Conservation (phyloP, 2,888 invertebrate species). For the Troides helena region DNA sequence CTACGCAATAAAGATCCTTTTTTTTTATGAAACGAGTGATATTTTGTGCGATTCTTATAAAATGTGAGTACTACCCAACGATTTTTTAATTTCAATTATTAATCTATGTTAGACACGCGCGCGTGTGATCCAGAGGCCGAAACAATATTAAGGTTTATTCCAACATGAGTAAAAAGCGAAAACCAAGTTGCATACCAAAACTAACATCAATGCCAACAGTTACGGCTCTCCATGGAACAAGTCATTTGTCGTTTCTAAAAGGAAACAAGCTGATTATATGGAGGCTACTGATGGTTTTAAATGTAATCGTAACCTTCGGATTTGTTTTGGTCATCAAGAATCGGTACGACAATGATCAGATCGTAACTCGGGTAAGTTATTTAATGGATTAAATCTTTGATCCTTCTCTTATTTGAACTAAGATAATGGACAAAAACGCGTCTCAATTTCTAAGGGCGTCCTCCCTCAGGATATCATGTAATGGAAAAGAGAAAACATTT, state of each 20-base stretch:
- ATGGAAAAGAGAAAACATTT: too few species aligned
- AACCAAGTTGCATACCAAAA: not conserved
- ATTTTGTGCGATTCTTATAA: too few species aligned
- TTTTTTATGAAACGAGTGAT: too few species aligned
- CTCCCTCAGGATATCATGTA: too few species aligned
- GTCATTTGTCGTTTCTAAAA: constrained; percentile 42
- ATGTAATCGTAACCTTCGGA: constrained; percentile 42
- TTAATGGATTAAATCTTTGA: not conserved
- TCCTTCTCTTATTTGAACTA: too few species aligned
- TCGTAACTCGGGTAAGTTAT: constrained; percentile 55
- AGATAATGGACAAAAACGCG: too few species aligned
- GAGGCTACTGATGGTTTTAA: constrained; percentile 44
- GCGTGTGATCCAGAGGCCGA: not conserved
- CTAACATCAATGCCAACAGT: constrained; percentile 40
- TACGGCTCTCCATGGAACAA: constrained; percentile 57
- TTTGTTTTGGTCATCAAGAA: constrained; percentile 54
- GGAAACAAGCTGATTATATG: constrained; percentile 44
- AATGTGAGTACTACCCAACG: too few species aligned
- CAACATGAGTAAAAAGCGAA: constrained; percentile 15
- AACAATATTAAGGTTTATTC: not conserved
- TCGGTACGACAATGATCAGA: constrained; percentile 55
- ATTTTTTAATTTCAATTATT: too few species aligned
- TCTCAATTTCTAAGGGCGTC: too few species aligned
- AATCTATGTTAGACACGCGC: too few species aligned
- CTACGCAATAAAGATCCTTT: too few species aligned